Base-by-base conservation (phyloP, 2,797 vertebrate genomes). In the Decapterus maruadsi region DNA sequence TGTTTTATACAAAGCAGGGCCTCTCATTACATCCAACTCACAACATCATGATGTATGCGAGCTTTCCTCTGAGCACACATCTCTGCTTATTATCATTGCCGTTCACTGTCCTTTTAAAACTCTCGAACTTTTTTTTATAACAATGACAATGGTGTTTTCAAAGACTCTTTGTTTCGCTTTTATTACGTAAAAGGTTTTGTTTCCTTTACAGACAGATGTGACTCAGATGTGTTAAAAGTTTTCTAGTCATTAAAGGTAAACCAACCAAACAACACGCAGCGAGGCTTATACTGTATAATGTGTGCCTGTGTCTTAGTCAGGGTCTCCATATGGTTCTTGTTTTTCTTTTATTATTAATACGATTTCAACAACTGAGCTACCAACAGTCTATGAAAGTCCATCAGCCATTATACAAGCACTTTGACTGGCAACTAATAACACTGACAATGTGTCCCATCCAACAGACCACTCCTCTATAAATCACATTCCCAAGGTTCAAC, bases 381-480 rank as follows among this genome's bases (percentile, higher is more conserved):
- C 58, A 53, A 60, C 68, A 89, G 82, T 80, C 82, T 80, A 82
- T 88, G 70, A 92, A 92, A 90, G 80, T 86, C 82, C 74, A 77
- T 81, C 79, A 87, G 72, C 80, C 90, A 75, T 92, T 90, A 89
- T 87, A 80, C 90, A 75, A 92, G 86, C 75, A 60, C 62, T 82
- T 78, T 84, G 78, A 84, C 59, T 66, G 69, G 77, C 75, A 78
- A 80, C 79, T 84, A 87, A 85, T 54, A 83, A 77, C 55, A 68
- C 50, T 67, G 64, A 78, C 76, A 72, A 58, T 60, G 51, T 80
- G 69, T 77, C 66, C 70, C 72, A 74, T 70, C 59, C 67, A 76
- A 61, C 71, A 75, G 36, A 81, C 31, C 2, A 1, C 48, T 73
- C n/a, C 40, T n/a, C 22, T 57, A 40, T n/a, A 66, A 83, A 83